A percentile compares a stretch with the other conserved stretches of the same genome.
Evolutionary conservation across 2,113 vertebrate species (phyloP).

Genomic region (Erpornis zantholeuca): DNA sequence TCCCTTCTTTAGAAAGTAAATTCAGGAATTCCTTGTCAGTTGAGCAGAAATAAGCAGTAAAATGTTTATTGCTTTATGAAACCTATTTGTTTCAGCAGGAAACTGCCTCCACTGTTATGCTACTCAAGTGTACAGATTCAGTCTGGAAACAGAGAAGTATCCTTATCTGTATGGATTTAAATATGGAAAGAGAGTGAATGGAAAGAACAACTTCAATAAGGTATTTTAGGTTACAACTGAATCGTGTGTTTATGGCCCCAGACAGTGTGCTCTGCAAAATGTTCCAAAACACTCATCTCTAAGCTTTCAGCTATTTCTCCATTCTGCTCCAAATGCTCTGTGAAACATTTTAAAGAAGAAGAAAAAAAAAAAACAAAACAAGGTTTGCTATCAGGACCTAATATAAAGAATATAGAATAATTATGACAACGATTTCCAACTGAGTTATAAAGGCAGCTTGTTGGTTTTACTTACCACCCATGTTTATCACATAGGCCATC

Average conservation of each 20-base stretch:
- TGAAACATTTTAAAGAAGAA: background rate
- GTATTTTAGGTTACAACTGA: constrained; percentile 33
- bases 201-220: constrained; percentile 38
- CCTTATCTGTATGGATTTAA: constrained; percentile 26
- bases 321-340: background rate
- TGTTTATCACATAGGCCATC: background rate
- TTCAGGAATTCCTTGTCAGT: background rate
- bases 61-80: background rate
- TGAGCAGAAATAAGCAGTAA: background rate
- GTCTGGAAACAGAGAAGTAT: background rate
- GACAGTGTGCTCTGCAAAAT: background rate
- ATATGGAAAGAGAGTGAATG: constrained; percentile 19
- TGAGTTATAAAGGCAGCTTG: background rate
- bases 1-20: background rate
- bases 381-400: background rate
- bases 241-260: background rate
- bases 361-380: background rate
- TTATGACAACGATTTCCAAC: background rate
- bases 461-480: background rate
- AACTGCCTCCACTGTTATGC: background rate
- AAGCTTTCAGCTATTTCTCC: background rate
- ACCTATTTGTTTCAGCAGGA: background rate
- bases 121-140: constrained; percentile 14
- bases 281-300: constrained; percentile 19
- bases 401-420: background rate